Percentiles rank a stretch among this genome's conserved stretches.
Conservation (phyloP, 2,888 invertebrate species). For the Xiphydria camelus region DNA sequence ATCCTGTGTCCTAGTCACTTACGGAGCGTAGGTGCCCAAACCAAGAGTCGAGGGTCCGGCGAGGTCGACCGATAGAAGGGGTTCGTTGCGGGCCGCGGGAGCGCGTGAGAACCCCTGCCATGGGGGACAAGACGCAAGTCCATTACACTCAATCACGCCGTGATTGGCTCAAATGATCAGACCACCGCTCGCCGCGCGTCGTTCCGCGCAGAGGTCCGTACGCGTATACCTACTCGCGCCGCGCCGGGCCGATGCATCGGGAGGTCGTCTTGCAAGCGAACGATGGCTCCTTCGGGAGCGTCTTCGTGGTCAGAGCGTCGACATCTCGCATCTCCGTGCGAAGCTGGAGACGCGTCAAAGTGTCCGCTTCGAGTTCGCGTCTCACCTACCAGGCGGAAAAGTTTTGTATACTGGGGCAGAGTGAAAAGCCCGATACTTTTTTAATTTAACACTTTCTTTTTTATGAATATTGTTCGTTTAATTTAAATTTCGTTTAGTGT, state of each 20-base stretch:
- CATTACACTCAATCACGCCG: slow-evolving; percentile 57
- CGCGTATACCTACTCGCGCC: slow-evolving; percentile 8
- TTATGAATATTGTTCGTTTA: too few relatives aligned
- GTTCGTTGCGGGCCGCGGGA: slow-evolving; percentile 16
- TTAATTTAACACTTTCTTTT: too few relatives aligned
- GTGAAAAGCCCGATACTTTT: too few relatives aligned
- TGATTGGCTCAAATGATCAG: slow-evolving; percentile 59
- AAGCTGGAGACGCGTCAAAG: too few relatives aligned
- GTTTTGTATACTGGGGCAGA: too few relatives aligned
- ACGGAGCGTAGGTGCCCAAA: slow-evolving; percentile 48
- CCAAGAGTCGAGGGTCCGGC: slow-evolving; percentile 35
- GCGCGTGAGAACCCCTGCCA: slow-evolving; percentile 52
- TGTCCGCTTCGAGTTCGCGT: too few relatives aligned
- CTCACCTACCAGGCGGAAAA: too few relatives aligned
- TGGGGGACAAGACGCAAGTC: slow-evolving; percentile 59
- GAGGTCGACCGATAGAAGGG: slow-evolving; percentile 27
- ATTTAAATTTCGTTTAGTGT: too few relatives aligned
- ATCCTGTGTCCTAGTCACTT: slow-evolving; percentile 57
- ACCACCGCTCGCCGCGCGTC: slow-evolving; percentile 50
- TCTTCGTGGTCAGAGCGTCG: too few relatives aligned
- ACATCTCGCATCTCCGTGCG: too few relatives aligned
- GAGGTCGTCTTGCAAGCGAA: too few relatives aligned
- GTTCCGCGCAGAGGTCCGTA: slow-evolving; percentile 34
- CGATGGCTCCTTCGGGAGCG: too few relatives aligned
- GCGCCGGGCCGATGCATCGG: not conserved